These are phyloP conservation scores for Neosalanx taihuensis DNA, from an alignment of 2,797 vertebrate species.

Conservation along the genomic window DNA sequence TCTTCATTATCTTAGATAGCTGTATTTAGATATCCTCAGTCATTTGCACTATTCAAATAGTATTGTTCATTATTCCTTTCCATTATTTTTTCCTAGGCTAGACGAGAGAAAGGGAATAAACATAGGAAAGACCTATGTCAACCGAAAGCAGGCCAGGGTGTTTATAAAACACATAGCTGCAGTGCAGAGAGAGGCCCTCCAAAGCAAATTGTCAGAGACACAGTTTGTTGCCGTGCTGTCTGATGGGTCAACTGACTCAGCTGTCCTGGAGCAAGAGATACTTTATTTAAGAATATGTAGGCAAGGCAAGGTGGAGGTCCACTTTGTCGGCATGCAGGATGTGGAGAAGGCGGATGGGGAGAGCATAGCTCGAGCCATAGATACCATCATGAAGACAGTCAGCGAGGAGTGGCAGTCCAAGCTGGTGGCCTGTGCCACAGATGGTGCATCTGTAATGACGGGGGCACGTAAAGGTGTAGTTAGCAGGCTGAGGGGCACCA, in stretches of 20 bases:
- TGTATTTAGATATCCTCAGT: no score
- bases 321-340: background rate
- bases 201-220: background rate
- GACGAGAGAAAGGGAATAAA: constrained; percentile 10
- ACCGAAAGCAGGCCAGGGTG: constrained; percentile 5
- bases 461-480: constrained; percentile 25
- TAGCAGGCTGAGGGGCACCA: constrained; percentile 12
- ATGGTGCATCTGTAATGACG: constrained; percentile 25
- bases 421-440: constrained; percentile 18
- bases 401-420: constrained; percentile 11
- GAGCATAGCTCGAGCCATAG: constrained; percentile 2
- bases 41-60: background rate
- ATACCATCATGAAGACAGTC: constrained; percentile 3
- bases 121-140: constrained; percentile 1
- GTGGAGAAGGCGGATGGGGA: constrained; percentile 1
- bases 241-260: constrained; percentile 12
- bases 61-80: background rate
- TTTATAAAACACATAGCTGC: constrained; percentile 17
- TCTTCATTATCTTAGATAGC: no score
- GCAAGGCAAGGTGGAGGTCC: background rate
- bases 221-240: constrained; percentile 10
- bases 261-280: constrained; percentile 8
- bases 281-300: background rate
- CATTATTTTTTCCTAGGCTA: constrained; percentile 7
- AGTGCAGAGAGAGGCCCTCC: constrained; percentile 10